Evolutionary conservation across 2,113 vertebrate species (phyloP).

Genomic region (Pollimyrus isidori): DNA sequence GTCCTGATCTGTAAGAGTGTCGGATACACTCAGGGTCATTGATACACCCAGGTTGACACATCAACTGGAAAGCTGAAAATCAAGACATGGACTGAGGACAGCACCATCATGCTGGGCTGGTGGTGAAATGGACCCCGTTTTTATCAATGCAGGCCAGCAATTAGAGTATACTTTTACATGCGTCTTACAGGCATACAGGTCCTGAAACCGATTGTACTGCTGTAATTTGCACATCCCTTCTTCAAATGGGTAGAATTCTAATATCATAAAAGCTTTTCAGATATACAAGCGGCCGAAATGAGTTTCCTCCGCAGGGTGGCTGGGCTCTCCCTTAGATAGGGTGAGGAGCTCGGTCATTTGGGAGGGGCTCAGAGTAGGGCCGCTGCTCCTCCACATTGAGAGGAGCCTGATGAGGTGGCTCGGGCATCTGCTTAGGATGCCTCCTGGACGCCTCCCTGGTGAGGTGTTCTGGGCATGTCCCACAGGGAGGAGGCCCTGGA

Average conservation of each 20-base stretch:
- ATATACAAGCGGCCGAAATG: no score
- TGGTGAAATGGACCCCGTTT: neutral
- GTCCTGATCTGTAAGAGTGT: neutral
- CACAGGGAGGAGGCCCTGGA: no score
- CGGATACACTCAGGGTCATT: neutral
- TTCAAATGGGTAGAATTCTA: neutral
- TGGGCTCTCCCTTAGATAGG: no score
- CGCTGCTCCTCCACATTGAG: no score
- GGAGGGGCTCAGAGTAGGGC: no score
- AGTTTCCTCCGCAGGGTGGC: no score
- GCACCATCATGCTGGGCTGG: neutral
- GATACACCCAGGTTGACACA: neutral
- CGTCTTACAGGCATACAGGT: neutral
- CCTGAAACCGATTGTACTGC: neutral
- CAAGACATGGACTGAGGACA: neutral
- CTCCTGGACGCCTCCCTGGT: no score
- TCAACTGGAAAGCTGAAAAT: neutral
- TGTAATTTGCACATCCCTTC: neutral
- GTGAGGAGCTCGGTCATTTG: no score
- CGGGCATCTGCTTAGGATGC: no score
- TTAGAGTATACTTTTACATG: neutral
- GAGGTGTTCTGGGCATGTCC: no score
- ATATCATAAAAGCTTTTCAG: neutral
- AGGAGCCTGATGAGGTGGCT: no score
- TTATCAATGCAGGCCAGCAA: neutral